phyloP scores from a whole-genome alignment of 2,888 invertebrate genomes.

The Mythimna albipuncta region DNA sequence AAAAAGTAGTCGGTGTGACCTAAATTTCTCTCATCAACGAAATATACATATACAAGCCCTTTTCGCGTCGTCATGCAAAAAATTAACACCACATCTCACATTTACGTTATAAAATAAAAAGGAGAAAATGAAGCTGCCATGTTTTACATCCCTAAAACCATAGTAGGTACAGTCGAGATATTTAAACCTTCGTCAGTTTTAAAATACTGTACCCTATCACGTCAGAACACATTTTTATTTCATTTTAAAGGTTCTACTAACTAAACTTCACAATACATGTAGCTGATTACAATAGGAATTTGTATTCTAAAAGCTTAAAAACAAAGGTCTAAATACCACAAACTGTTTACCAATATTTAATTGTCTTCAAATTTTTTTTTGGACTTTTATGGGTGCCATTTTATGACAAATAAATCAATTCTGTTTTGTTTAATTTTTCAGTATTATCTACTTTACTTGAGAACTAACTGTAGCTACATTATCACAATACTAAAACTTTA shows the following conservation, averaged over 20 bases:
- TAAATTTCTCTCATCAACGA: slow-evolving; percentile 44
- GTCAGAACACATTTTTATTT: not conserved
- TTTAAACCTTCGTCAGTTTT: not conserved
- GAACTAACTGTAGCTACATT: not conserved
- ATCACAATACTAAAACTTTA: not conserved
- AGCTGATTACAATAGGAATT: not conserved
- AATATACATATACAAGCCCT: slow-evolving; percentile 34
- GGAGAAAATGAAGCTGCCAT: slow-evolving; percentile 55
- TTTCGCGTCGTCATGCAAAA: slow-evolving; percentile 46
- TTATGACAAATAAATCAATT: not conserved
- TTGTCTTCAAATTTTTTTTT: not conserved
- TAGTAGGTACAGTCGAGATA: slow-evolving; percentile 20
- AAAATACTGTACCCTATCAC: not conserved
- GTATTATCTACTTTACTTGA: not conserved
- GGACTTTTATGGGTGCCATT: not conserved
- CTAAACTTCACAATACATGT: not conserved
- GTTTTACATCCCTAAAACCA: slow-evolving; percentile 59
- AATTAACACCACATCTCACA: slow-evolving; percentile 46
- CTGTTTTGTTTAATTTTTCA: not conserved
- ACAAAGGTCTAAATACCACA: not conserved
- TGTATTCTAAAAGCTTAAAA: not conserved
- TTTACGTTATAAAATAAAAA: slow-evolving; percentile 53
- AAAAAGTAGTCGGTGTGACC: slow-evolving; percentile 27
- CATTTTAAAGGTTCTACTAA: not conserved
- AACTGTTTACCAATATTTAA: not conserved